A percentile compares a stretch with the other conserved stretches of the same genome.
phyloP scores from a whole-genome alignment of 1,140 invertebrate genomes.

The Drosophila subobscura region DNA sequence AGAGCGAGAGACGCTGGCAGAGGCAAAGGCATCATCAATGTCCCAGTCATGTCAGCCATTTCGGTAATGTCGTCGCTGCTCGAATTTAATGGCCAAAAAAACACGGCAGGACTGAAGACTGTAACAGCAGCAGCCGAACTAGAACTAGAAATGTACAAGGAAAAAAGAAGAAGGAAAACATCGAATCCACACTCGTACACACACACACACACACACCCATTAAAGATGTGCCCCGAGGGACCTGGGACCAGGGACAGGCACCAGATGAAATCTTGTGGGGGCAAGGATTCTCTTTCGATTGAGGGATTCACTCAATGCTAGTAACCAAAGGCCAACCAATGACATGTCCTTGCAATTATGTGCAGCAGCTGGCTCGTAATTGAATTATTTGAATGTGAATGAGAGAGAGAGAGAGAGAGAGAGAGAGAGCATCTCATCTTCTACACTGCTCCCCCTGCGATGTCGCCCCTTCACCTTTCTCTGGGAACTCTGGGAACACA shows the following conservation, averaged over 20 bases:
- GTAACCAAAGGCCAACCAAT: not conserved
- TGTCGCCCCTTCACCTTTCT: too few species aligned
- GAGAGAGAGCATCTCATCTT: constrained; percentile 8
- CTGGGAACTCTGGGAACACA: constrained; percentile 7
- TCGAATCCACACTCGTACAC: too few species aligned
- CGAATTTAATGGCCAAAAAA: constrained; percentile 51
- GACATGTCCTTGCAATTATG: constrained; percentile 24
- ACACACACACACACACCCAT: too few species aligned
- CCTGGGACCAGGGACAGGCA: too few species aligned
- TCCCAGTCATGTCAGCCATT: constrained; percentile 72
- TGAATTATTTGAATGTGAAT: constrained; percentile 41
- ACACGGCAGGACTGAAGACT: not conserved
- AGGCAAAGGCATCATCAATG: constrained; percentile 66
- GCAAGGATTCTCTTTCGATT: too few species aligned
- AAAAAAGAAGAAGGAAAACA: not conserved
- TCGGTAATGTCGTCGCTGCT: constrained; percentile 68
- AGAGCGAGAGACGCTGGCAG: not conserved
- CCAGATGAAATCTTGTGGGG: too few species aligned
- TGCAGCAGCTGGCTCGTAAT: constrained; percentile 26
- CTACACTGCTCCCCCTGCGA: too few species aligned
- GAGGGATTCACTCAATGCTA: too few species aligned
- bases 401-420: not conserved
- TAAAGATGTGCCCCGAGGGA: too few species aligned
- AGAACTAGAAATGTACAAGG: constrained; percentile 5
- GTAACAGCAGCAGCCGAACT: constrained; percentile 19